Percentiles rank a stretch among this genome's conserved stretches.
phyloP scores from a whole-genome alignment of 2,888 invertebrate genomes.

The Nemotelus pantherinus region DNA sequence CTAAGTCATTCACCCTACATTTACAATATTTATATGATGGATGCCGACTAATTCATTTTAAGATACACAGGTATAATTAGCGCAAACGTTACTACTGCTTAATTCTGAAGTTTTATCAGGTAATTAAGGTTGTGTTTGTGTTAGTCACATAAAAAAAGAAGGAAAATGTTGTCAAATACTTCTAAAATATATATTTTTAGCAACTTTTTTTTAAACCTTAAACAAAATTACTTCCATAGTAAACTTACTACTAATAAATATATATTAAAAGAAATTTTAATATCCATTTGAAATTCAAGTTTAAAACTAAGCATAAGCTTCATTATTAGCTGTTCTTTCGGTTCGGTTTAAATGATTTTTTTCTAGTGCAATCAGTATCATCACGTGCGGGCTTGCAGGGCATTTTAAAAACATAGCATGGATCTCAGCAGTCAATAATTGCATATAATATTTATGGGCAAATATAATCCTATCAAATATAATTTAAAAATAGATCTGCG shows the following conservation, averaged over 20 bases:
- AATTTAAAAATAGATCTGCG: no score
- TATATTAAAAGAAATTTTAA: conserved; percentile 39
- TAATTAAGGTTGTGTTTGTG: no score
- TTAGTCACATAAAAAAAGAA: conserved; percentile 29
- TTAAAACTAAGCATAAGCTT: conserved; percentile 21
- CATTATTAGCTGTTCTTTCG: conserved; percentile 20
- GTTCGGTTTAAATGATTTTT: conserved; percentile 13
- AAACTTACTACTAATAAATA: conserved; percentile 45
- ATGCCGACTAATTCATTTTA: no score
- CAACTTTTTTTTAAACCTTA: conserved; percentile 44
- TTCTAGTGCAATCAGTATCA: background rate
- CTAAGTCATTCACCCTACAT: no score
- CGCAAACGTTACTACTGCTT: no score
- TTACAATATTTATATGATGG: no score
- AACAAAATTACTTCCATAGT: conserved; percentile 46
- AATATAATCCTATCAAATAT: no score
- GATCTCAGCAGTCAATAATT: no score
- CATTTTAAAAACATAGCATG: no score
- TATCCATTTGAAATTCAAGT: conserved; percentile 10
- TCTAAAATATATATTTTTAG: conserved; percentile 49
- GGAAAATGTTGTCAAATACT: conserved; percentile 44
- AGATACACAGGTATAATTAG: no score
- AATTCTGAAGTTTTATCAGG: no score
- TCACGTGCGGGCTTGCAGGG: background rate
- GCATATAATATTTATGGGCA: no score